These are phyloP conservation scores for Nineta flava DNA, from an alignment of 2,888 invertebrate genomes.

Conservation along the genomic window DNA sequence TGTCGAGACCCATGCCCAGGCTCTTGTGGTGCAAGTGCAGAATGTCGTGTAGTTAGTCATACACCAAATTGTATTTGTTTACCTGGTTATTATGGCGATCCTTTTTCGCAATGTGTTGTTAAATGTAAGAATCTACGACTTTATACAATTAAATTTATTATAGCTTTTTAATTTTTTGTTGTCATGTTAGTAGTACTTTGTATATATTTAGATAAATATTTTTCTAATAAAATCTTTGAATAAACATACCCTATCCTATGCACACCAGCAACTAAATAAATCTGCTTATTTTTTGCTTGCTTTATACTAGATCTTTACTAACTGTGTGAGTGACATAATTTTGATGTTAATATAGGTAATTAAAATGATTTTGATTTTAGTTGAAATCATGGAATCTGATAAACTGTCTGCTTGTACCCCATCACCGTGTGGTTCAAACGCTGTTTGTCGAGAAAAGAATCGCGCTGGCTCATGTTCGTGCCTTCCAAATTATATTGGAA, in stretches of 20 bases:
- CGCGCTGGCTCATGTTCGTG: slow-evolving; percentile 51
- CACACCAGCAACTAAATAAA: too few relatives aligned
- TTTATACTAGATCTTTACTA: too few relatives aligned
- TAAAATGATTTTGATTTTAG: neutral
- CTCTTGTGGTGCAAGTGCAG: slow-evolving; percentile 36
- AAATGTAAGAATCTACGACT: too few relatives aligned
- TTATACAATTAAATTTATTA: too few relatives aligned
- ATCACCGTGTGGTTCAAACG: slow-evolving; percentile 45
- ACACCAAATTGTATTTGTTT: slow-evolving; percentile 41
- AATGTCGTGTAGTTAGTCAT: slow-evolving; percentile 38
- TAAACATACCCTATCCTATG: too few relatives aligned
- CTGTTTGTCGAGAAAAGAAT: slow-evolving; percentile 43
- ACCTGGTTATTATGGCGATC: slow-evolving; percentile 37
- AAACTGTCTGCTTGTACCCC: slow-evolving; percentile 46
- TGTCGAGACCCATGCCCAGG: slow-evolving; percentile 52
- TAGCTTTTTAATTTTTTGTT: too few relatives aligned
- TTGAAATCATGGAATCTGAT: slow-evolving; percentile 20
- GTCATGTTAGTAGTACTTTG: too few relatives aligned
- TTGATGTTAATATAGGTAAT: neutral
- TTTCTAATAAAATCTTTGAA: too few relatives aligned
- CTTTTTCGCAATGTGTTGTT: slow-evolving; percentile 31
- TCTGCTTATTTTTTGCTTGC: too few relatives aligned
- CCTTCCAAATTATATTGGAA: slow-evolving; percentile 48
- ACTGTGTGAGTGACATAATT: too few relatives aligned
- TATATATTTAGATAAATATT: too few relatives aligned